Percentiles rank a stretch among this genome's conserved stretches.
Evolutionary conservation across 2,113 vertebrate genomes (phyloP).

Genomic region (Cyphomyrus plagiostoma): DNA sequence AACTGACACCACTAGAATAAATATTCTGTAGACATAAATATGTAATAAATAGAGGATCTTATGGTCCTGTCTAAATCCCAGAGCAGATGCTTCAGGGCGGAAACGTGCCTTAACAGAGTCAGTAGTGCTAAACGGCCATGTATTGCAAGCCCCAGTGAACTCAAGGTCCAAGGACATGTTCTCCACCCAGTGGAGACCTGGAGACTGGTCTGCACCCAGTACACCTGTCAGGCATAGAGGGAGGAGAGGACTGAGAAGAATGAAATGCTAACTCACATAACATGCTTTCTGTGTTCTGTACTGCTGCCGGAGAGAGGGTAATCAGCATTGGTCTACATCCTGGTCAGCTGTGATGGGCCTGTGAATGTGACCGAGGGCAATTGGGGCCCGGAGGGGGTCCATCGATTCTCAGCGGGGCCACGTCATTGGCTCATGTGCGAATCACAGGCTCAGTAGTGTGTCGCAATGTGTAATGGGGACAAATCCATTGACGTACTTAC

Average conservation of each 20-base stretch:
- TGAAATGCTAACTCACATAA: not conserved
- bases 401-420: not conserved
- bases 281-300: not conserved
- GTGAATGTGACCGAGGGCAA: not conserved
- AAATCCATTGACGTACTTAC: not conserved
- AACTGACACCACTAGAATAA: not conserved
- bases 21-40: not conserved
- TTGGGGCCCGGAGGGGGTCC: not conserved
- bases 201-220: not conserved
- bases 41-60: not conserved
- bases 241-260: not conserved
- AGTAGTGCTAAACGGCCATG: not conserved
- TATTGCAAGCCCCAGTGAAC: not conserved
- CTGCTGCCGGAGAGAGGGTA: not conserved
- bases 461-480: not conserved
- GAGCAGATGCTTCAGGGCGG: not conserved
- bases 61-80: not conserved
- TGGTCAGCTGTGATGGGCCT: not conserved
- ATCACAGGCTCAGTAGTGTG: not conserved
- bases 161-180: not conserved
- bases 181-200: not conserved
- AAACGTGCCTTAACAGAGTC: not conserved
- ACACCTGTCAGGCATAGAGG: not conserved
- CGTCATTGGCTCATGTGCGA: not conserved
- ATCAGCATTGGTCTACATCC: not conserved